Percentiles rank a stretch among this genome's conserved stretches.
These are phyloP conservation scores for Emmelina monodactyla DNA, from an alignment of 2,888 invertebrate genomes.

Conservation along the genomic window DNA sequence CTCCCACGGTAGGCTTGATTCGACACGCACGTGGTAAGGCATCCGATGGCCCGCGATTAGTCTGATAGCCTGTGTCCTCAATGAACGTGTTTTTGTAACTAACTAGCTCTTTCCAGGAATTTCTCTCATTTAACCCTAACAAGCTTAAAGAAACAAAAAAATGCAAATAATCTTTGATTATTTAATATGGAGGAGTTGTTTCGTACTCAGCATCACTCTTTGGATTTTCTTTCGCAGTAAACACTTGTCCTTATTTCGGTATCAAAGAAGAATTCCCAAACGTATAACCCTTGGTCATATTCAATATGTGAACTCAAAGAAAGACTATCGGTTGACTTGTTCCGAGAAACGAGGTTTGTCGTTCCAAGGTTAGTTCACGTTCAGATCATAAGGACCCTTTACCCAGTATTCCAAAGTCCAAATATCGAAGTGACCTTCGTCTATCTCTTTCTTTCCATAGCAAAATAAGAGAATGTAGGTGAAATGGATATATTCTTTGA, in stretches of 20 bases:
- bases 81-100: conserved; percentile 55
- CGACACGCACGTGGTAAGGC: conserved; percentile 58
- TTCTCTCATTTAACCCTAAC: too few species aligned
- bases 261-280: neutral
- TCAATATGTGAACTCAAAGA: conserved; percentile 3
- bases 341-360: conserved; percentile 27
- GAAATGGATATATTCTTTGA: too few species aligned
- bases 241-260: neutral
- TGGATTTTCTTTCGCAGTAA: too few species aligned
- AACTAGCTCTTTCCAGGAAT: conserved; percentile 28
- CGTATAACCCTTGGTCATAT: neutral
- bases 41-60: conserved; percentile 44
- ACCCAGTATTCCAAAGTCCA: too few species aligned
- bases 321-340: conserved; percentile 13
- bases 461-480: too few species aligned
- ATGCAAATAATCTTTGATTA: too few species aligned
- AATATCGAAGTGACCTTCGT: too few species aligned
- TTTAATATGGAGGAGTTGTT: too few species aligned
- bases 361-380: conserved; percentile 30
- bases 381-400: too few species aligned
- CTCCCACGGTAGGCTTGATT: conserved; percentile 62
- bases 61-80: conserved; percentile 20
- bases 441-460: too few species aligned
- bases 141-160: too few species aligned
- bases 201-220: too few species aligned